phyloP scores from a whole-genome alignment of 2,113 vertebrate species.

The Pogona vitticeps region DNA sequence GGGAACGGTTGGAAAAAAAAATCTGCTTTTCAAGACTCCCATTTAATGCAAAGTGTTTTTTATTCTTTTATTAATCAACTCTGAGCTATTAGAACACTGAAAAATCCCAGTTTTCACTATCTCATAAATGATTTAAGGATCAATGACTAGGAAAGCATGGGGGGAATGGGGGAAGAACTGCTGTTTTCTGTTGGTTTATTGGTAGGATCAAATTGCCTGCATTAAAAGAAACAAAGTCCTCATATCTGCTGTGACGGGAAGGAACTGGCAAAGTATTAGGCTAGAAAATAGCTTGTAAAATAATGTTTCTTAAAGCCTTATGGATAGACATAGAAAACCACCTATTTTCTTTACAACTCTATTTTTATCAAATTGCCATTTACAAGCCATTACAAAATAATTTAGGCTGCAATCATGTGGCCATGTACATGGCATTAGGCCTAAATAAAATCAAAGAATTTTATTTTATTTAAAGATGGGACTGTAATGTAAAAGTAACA shows the following conservation, averaged over 20 bases:
- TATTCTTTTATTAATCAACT: background rate
- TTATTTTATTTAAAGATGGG: background rate
- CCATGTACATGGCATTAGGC: background rate
- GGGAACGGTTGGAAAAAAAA: no score
- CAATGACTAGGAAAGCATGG: slow-evolving; percentile 40
- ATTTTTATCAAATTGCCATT: background rate
- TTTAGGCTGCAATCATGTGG: background rate
- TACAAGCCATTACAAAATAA: background rate
- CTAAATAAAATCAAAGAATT: background rate
- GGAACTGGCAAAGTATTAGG: slow-evolving; percentile 26
- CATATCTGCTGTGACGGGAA: slow-evolving; percentile 25
- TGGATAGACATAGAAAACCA: background rate
- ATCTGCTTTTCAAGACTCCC: background rate
- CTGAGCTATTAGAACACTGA: background rate
- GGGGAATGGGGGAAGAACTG: slow-evolving; percentile 54
- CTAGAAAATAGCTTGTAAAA: slow-evolving; percentile 15
- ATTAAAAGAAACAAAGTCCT: slow-evolving; percentile 65
- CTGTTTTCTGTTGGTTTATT: slow-evolving; percentile 69
- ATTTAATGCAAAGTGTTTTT: background rate
- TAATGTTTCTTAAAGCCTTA: background rate
- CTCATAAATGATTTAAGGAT: slow-evolving; percentile 62
- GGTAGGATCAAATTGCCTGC: slow-evolving; percentile 63
- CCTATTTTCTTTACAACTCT: background rate
- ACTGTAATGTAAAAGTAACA: background rate
- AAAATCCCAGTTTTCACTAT: slow-evolving; percentile 64